Evolutionary conservation across 2,113 vertebrate species (phyloP).

Genomic region (Petrocephalus zakoni): DNA sequence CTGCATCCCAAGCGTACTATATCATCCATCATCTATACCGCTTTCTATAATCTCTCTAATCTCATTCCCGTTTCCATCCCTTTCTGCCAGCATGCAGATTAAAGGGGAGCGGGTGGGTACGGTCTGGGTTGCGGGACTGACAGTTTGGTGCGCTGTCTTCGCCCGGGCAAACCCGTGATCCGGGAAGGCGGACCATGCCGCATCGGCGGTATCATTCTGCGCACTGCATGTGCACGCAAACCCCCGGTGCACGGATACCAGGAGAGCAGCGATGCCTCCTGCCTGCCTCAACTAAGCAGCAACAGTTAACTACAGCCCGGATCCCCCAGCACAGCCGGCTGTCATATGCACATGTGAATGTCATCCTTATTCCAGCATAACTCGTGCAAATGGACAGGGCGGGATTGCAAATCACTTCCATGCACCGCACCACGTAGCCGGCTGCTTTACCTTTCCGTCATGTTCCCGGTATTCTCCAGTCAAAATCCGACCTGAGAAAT

Average conservation of each 20-base stretch:
- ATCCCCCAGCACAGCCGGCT: not conserved
- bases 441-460: not conserved
- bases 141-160: not conserved
- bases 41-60: not conserved
- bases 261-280: not conserved
- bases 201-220: not conserved
- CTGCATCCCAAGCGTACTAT: not conserved
- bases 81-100: not conserved
- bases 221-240: not conserved
- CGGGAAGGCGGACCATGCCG: not conserved
- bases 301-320: not conserved
- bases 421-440: not conserved
- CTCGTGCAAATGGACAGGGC: not conserved
- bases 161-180: not conserved
- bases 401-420: not conserved
- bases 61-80: not conserved
- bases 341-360: constrained; percentile 4
- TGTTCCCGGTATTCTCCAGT: constrained; percentile 10
- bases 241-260: not conserved
- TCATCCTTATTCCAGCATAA: constrained; percentile 1
- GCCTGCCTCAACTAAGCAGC: not conserved
- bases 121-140: not conserved
- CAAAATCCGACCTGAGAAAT: constrained; percentile 1
- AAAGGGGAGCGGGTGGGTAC: not conserved
- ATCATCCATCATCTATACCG: not conserved